Percentiles rank a stretch among this genome's conserved stretches.
Evolutionary conservation across 1,140 invertebrate genomes (phyloP).

Genomic region (Cataglyphis hispanica): DNA sequence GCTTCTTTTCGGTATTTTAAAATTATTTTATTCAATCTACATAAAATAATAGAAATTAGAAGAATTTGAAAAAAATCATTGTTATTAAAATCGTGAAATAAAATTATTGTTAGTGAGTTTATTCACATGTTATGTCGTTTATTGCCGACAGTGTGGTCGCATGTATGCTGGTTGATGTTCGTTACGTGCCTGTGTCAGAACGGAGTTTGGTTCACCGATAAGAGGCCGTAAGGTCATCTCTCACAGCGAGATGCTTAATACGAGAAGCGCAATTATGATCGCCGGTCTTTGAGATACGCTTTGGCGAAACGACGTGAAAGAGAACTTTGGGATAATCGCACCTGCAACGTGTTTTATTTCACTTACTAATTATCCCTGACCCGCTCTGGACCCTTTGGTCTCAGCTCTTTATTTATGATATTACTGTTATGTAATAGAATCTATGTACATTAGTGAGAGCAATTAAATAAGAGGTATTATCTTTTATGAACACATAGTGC

Average conservation of each 20-base stretch:
- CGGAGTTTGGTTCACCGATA: conserved; percentile 27
- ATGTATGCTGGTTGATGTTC: conserved; percentile 10
- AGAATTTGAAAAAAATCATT: not conserved
- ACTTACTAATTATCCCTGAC: conserved; percentile 11
- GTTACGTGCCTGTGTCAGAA: conserved; percentile 32
- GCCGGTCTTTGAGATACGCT: not conserved
- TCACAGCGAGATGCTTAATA: conserved; percentile 48
- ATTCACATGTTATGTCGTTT: not conserved
- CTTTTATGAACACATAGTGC: not conserved
- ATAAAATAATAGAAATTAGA: not conserved
- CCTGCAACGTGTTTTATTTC: conserved; percentile 28
- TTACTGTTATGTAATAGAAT: conserved; percentile 11
- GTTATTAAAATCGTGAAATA: not conserved
- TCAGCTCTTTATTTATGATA: not conserved
- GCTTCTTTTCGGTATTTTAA: no score
- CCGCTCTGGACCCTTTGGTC: not conserved
- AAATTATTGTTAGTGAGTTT: conserved; percentile 1
- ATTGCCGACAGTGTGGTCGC: not conserved
- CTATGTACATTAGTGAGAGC: not conserved
- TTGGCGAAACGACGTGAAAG: not conserved
- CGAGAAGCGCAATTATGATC: conserved; percentile 46
- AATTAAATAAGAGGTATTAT: conserved; percentile 34
- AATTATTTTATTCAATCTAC: not conserved
- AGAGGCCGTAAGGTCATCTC: conserved; percentile 51
- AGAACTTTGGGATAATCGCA: conserved; percentile 23